These are phyloP conservation scores for Cervus canadensis DNA, from an alignment of 2,113 vertebrate species.

Conservation along the genomic window DNA sequence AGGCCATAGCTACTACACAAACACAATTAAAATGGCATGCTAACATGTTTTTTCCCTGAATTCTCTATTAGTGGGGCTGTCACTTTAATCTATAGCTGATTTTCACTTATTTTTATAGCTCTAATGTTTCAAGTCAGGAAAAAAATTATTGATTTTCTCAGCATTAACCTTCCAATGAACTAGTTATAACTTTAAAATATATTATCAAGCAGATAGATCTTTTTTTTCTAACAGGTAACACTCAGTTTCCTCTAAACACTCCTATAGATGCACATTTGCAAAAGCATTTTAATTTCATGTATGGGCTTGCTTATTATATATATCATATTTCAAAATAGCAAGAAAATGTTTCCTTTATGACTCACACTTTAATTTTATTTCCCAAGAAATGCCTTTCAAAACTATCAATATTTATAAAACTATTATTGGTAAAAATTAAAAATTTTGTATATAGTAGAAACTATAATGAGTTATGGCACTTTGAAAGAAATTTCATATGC, in stretches of 20 bases:
- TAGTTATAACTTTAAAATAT: slow-evolving; percentile 42
- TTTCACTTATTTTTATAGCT: slow-evolving; percentile 22
- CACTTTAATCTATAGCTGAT: background rate
- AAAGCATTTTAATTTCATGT: slow-evolving; percentile 18
- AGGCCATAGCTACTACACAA: background rate
- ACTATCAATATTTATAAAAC: slow-evolving; percentile 15
- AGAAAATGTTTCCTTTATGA: background rate
- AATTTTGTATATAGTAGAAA: background rate
- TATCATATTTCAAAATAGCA: background rate
- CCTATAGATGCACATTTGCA: background rate
- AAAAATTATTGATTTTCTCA: slow-evolving; percentile 32
- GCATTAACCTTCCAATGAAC: slow-evolving; percentile 14
- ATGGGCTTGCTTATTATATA: background rate
- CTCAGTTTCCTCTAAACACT: background rate
- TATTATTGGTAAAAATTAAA: background rate
- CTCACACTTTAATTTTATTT: background rate
- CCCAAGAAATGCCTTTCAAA: slow-evolving; percentile 19
- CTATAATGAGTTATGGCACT: background rate
- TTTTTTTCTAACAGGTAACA: background rate
- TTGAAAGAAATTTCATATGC: background rate
- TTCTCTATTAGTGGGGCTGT: background rate
- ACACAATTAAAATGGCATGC: background rate
- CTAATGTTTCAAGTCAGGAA: background rate
- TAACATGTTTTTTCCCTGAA: background rate
- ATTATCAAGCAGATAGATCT: background rate